A percentile compares a stretch with the other conserved stretches of the same genome.
Conservation (phyloP, 2,797 vertebrate species). For the Pantherophis vulpinus region DNA sequence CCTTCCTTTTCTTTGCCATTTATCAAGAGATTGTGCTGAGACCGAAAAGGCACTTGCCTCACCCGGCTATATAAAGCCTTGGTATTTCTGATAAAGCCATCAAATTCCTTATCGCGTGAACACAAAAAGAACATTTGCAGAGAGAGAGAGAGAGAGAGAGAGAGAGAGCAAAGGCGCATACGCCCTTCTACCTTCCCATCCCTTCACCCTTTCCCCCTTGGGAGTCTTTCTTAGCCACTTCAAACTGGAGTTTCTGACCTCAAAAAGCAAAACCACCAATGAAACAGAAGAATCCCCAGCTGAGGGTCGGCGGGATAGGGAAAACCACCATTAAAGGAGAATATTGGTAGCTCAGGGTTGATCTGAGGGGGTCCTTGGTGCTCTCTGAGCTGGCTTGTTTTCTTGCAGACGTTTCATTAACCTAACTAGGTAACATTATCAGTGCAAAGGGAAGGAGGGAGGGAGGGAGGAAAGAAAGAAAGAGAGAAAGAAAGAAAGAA, state of each 20-base stretch:
- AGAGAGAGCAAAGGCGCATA: slow-evolving; percentile 11
- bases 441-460: no score
- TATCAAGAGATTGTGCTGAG: slow-evolving; percentile 89
- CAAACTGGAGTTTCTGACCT: slow-evolving; percentile 41
- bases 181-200: slow-evolving; percentile 59
- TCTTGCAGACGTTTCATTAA: no score
- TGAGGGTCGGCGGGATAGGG: background rate
- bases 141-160: slow-evolving; percentile 63
- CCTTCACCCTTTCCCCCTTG: background rate
- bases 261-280: background rate
- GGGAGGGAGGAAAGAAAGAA: fast-evolving
- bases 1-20: slow-evolving; percentile 82
- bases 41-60: slow-evolving; percentile 86
- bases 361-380: no score
- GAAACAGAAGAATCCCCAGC: background rate
- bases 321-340: background rate
- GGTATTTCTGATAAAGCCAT: slow-evolving; percentile 99
- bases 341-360: no score
- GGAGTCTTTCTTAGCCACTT: slow-evolving; percentile 50
- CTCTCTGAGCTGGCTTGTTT: no score
- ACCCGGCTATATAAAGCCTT: slow-evolving; percentile 98
- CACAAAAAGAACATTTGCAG: slow-evolving; percentile 90
- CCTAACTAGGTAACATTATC: no score
- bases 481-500: no score
- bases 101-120: slow-evolving; percentile 97